Percentiles rank a stretch among this genome's conserved stretches.
These are phyloP conservation scores for Melinopterus prodromus DNA, from an alignment of 2,888 invertebrate species.

Conservation along the genomic window DNA sequence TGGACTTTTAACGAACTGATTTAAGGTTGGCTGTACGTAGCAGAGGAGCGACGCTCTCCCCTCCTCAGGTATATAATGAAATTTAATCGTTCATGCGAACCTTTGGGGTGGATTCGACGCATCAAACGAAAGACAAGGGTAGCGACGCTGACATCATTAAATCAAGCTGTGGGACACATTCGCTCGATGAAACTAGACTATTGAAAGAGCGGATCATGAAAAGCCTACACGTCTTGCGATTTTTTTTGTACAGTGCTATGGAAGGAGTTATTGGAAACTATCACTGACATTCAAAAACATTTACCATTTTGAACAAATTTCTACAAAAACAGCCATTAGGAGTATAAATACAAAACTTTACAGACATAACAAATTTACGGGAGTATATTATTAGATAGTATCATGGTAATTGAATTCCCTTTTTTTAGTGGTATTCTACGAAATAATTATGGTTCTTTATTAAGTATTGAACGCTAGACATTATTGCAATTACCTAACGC, in stretches of 20 bases:
- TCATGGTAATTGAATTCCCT: too few relatives aligned
- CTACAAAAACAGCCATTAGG: too few relatives aligned
- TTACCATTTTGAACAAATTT: too few relatives aligned
- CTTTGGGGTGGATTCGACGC: conserved; percentile 28
- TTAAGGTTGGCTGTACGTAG: conserved; percentile 35
- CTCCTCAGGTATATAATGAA: conserved; percentile 45
- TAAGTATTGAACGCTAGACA: too few relatives aligned
- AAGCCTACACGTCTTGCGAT: neutral
- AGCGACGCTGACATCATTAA: conserved; percentile 23
- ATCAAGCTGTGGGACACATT: conserved; percentile 16
- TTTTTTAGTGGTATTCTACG: too few relatives aligned
- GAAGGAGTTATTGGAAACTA: neutral
- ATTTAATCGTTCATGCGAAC: conserved; percentile 49
- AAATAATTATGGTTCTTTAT: too few relatives aligned
- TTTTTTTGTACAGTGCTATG: neutral
- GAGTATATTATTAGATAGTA: too few relatives aligned
- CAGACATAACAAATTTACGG: too few relatives aligned
- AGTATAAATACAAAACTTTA: too few relatives aligned
- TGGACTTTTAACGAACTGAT: conserved; percentile 58
- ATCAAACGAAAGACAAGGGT: conserved; percentile 24
- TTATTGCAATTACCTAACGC: too few relatives aligned
- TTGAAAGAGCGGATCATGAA: neutral
- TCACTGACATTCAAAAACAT: too few relatives aligned
- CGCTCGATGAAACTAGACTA: neutral
- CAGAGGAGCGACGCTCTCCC: conserved; percentile 25